A percentile compares a stretch with the other conserved stretches of the same genome.
Conservation (phyloP, 2,888 invertebrate genomes). For the Chymomyza procnemis region DNA sequence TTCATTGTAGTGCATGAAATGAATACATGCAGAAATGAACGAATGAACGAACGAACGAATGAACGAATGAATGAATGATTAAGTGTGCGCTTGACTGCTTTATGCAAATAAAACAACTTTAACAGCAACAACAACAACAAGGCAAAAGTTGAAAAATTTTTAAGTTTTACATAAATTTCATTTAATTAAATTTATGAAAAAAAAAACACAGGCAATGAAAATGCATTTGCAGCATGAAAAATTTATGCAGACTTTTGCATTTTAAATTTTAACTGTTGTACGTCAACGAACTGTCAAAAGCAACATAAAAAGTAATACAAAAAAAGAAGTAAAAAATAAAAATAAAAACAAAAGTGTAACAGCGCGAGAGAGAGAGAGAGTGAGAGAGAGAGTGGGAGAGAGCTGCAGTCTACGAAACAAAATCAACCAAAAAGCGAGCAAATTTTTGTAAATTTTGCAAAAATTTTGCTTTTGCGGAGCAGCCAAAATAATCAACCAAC, state of each 20-base stretch:
- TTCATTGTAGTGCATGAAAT: not conserved
- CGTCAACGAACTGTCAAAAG: constrained; percentile 53
- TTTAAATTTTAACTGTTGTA: constrained; percentile 40
- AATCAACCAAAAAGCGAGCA: not conserved
- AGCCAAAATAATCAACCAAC: constrained; percentile 14
- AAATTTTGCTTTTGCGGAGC: constrained; percentile 4
- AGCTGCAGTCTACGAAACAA: no score
- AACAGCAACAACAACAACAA: constrained; percentile 20
- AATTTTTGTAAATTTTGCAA: constrained; percentile 26
- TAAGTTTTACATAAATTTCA: constrained; percentile 25
- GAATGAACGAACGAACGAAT: constrained; percentile 30
- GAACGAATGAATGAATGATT: constrained; percentile 32
- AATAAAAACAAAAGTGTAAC: not conserved
- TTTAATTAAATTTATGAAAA: constrained; percentile 8
- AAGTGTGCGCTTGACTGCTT: constrained; percentile 42
- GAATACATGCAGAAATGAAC: constrained; percentile 10
- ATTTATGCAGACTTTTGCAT: constrained; percentile 54
- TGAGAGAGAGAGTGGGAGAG: constrained; percentile 11
- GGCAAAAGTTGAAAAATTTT: constrained; percentile 10
- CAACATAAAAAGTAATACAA: constrained; percentile 2
- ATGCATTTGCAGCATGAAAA: constrained; percentile 26
- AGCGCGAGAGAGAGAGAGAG: constrained; percentile 14
- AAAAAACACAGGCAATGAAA: constrained; percentile 12
- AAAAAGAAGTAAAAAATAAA: constrained; percentile 3
- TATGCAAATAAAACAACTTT: constrained; percentile 41